Evolutionary conservation across 2,797 vertebrate genomes (phyloP), one percentile per base, ranked within the genome.

Genomic region (Odontamblyopus rebecca): DNA sequence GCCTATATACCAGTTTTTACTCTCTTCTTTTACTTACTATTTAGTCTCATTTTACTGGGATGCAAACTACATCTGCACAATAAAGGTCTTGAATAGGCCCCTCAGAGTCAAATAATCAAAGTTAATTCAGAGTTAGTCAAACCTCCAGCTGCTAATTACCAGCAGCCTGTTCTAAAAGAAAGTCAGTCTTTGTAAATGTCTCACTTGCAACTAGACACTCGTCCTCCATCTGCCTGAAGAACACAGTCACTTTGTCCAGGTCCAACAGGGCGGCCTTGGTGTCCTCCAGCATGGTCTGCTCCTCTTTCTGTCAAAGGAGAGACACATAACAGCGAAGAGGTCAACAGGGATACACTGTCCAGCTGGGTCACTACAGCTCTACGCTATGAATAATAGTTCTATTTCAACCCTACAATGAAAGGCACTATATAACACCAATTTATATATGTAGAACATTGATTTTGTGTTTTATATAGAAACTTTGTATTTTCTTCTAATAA

Each of bases 151-250:
- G 89, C 85, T 83, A 72, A 78, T 86, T 81, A 85, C 72, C 56
- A 63, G 74, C 73, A 32, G 77, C 48, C 70, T 44, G 67, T 38
- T 77, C 66, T 88, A 69, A 88, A 82, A 69, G 68, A 69, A 61
- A 85, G 82, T 78, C 81, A 65, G 69, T 75, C 77, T 81, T 82
- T 85, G 70, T 82, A 64, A 72, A 73, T 63, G 48, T 92, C 97
- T 95, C 93, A 99, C 98, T 99, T 91, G 98, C 94, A 73, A 99
- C 95, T 0, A 95, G 94, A 86, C 92, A 96, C 91, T 98, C 96
- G 16, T 98, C 96, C 82, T 94, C 93, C 92, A 97, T 91, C 79
- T 95, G 96, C 85, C 96, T 96, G 89, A 99, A 99, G 86, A 94
- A 94, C 91, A 99, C 95, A 67, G 94, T 95, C 87, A 98, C 96